Conservation (phyloP, 2,888 invertebrate genomes). For the Protodeltote pygarga region DNA sequence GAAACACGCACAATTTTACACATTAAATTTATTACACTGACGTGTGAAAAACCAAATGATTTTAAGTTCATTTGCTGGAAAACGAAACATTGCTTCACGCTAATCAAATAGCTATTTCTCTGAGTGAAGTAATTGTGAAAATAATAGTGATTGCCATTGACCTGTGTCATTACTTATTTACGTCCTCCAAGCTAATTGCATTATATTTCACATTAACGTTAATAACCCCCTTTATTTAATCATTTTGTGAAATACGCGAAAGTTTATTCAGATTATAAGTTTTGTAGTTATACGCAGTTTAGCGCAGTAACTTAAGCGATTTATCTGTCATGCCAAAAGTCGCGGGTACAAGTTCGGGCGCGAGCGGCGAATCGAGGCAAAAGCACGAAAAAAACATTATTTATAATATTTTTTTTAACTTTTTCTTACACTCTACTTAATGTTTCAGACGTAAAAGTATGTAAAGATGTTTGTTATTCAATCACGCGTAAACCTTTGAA, state of each 20-base stretch:
- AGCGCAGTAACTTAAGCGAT: too few species aligned
- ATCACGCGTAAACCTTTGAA: too few species aligned
- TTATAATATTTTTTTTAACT: too few species aligned
- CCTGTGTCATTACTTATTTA: constrained; percentile 56
- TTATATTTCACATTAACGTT: constrained; percentile 52
- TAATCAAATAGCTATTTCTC: constrained; percentile 61
- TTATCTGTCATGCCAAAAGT: too few species aligned
- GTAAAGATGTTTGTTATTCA: too few species aligned
- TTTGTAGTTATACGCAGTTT: too few species aligned
- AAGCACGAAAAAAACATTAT: too few species aligned
- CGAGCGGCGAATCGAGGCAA: too few species aligned
- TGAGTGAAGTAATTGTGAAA: constrained; percentile 57
- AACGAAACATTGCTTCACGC: constrained; percentile 56
- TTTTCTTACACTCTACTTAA: too few species aligned
- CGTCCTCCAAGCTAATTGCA: constrained; percentile 59
- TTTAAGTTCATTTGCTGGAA: constrained; percentile 37
- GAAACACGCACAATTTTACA: constrained; percentile 15
- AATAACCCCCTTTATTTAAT: constrained; percentile 34
- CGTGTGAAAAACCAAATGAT: constrained; percentile 35
- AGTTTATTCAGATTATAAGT: too few species aligned
- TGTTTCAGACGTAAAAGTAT: too few species aligned
- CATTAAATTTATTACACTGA: constrained; percentile 28
- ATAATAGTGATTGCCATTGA: constrained; percentile 56
- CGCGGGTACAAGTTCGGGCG: too few species aligned
- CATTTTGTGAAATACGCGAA: not conserved